phyloP scores from a whole-genome alignment of 2,888 invertebrate species.

The Escarpia spicata region DNA sequence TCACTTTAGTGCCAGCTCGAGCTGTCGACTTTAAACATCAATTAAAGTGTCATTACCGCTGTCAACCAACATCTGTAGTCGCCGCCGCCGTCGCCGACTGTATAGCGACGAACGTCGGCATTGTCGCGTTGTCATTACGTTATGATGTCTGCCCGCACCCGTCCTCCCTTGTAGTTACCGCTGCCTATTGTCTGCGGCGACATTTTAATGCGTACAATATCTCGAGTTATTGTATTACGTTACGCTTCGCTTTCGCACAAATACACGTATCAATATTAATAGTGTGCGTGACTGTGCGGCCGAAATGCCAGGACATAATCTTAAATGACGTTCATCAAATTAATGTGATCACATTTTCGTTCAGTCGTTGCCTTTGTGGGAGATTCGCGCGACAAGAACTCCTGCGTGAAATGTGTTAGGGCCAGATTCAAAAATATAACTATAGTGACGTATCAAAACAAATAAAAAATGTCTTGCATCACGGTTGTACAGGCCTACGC shows the following conservation, averaged over 20 bases:
- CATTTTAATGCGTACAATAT: background rate
- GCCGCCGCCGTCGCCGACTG: background rate
- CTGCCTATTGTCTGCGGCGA: background rate
- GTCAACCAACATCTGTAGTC: background rate
- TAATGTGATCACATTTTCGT: conserved; percentile 10
- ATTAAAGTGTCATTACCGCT: background rate
- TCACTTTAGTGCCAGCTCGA: background rate
- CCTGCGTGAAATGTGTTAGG: background rate
- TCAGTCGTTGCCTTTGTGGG: background rate
- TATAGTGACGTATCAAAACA: background rate
- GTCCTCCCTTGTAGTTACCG: background rate
- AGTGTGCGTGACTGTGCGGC: background rate
- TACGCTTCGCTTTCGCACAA: background rate
- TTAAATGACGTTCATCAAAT: background rate
- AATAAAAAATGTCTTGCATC: too few relatives aligned
- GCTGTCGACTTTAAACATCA: background rate
- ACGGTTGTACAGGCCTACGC: too few relatives aligned
- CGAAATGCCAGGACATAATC: conserved; percentile 6
- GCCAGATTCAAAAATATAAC: background rate
- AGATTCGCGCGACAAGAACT: background rate
- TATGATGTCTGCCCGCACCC: background rate
- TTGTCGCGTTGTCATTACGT: background rate
- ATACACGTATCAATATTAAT: background rate
- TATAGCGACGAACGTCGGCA: background rate
- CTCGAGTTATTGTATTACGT: background rate